Evolutionary conservation across 2,888 invertebrate genomes (phyloP).

Genomic region (Crocallis elinguaria): DNA sequence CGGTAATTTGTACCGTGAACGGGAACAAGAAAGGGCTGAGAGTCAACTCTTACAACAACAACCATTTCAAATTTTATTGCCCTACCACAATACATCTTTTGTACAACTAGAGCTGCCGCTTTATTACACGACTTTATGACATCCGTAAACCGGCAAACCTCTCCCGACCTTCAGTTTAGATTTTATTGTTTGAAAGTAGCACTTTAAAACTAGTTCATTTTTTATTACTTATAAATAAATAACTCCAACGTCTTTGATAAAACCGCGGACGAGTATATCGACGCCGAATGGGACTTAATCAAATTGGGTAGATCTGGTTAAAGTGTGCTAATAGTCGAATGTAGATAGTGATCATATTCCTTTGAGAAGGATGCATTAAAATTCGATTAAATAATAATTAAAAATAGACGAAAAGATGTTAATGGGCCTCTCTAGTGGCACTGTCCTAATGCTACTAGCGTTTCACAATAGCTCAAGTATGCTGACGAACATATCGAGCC

Average conservation of each 20-base stretch:
- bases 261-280: conserved; percentile 42
- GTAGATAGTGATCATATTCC: conserved; percentile 53
- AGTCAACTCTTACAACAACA: conserved; percentile 71
- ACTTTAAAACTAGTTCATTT: conserved; percentile 43
- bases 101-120: conserved; percentile 59
- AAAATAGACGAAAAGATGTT: conserved; percentile 61
- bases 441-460: conserved; percentile 53
- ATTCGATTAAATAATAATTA: conserved; percentile 70
- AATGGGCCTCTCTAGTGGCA: conserved; percentile 55
- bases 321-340: conserved; percentile 64
- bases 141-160: conserved; percentile 48
- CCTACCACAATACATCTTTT: conserved; percentile 55
- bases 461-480: conserved; percentile 63
- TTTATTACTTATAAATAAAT: conserved; percentile 36
- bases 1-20: conserved; percentile 81
- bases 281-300: conserved; percentile 43
- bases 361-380: conserved; percentile 66
- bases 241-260: conserved; percentile 43
- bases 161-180: conserved; percentile 56
- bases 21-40: conserved; percentile 83
- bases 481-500: conserved; percentile 63
- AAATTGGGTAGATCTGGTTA: conserved; percentile 61
- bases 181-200: conserved; percentile 43
- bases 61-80: conserved; percentile 66
- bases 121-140: conserved; percentile 45